These are phyloP conservation scores for Oncorhynchus keta DNA, from an alignment of 2,113 vertebrate genomes.

Conservation along the genomic window DNA sequence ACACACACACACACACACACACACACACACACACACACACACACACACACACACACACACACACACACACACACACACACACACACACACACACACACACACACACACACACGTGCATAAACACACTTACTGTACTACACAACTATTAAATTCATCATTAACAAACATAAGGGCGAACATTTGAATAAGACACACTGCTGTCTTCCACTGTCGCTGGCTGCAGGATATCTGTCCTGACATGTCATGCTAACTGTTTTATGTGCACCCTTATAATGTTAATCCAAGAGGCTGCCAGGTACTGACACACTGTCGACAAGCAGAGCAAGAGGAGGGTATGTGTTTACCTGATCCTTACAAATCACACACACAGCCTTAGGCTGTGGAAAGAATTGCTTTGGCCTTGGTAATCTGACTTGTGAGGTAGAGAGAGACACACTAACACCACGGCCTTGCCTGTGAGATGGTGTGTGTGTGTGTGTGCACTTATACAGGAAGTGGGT, in stretches of 20 bases:
- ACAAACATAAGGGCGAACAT: too few species aligned
- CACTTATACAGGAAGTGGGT: neutral
- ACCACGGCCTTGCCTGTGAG: neutral
- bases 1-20: too few species aligned
- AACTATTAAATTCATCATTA: neutral
- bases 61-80: neutral
- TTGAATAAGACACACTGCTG: neutral
- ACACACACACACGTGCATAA: too few species aligned
- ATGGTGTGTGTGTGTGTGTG: neutral
- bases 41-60: too few species aligned
- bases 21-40: too few species aligned
- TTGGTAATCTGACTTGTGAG: slow-evolving; percentile 58
- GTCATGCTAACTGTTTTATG: slow-evolving; percentile 13
- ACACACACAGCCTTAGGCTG: slow-evolving; percentile 6
- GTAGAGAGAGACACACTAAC: slow-evolving; percentile 23
- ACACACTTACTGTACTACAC: neutral
- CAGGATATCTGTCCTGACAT: neutral
- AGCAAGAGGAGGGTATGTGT: slow-evolving; percentile 38
- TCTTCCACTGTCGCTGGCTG: neutral
- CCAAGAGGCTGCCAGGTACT: slow-evolving; percentile 34
- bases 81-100: too few species aligned
- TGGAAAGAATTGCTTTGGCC: slow-evolving; percentile 30
- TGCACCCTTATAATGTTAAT: slow-evolving; percentile 33
- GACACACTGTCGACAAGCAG: slow-evolving; percentile 61
- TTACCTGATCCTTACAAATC: slow-evolving; percentile 50